Evolutionary conservation across 2,888 invertebrate genomes (phyloP), one percentile per base, ranked within the genome.

Genomic region (Cenopis cana): DNA sequence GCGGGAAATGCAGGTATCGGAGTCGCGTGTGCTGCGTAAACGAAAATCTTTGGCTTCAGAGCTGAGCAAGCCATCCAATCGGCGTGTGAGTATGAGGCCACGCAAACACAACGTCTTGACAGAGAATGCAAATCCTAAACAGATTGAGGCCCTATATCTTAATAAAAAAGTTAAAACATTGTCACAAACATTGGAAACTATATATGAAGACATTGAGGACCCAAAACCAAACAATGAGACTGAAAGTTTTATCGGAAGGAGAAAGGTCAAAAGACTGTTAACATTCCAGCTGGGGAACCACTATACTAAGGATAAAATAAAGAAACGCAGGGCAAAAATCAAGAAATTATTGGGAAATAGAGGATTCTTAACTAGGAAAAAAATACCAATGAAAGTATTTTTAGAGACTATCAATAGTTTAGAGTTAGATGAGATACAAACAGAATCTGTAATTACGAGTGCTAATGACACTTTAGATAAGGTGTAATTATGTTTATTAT

Each of bases 171-270:
- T 94, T 0, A 94, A 94, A 79, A 87, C 89, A 56, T 75, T 89
- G 50, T 88, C 94, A 62, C 94, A 94, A 77, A 94, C 91, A 71
- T 86, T 95, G 77, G 95, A 95, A 85, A 95, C 95, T 2, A 95
- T 95, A 79, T 95, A 93, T 79, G 95, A 95, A 85, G 95, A 95
- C 76, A 93, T 94, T 79, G 95, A 95, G 85, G 95, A 95, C 76
- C 93, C 94, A n/a, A 94, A 93, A 77, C 86, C 89, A 57, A 87
- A 78, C 73, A 86, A 82, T 75, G 91, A 91, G 61, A 83, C 89
- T 38, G 84, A 89, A 60, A 83, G 86, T n/a, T 82, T 88, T 6
- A 93, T 95, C 77, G 93, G 95, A 55, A 91, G 89, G 1, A 91
- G 93, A 67, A 94, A 94, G 83, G 89, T 95, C 1, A 95, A 94